Conservation (phyloP, 1,140 invertebrate species). For the Druon quercuslanigerum region DNA sequence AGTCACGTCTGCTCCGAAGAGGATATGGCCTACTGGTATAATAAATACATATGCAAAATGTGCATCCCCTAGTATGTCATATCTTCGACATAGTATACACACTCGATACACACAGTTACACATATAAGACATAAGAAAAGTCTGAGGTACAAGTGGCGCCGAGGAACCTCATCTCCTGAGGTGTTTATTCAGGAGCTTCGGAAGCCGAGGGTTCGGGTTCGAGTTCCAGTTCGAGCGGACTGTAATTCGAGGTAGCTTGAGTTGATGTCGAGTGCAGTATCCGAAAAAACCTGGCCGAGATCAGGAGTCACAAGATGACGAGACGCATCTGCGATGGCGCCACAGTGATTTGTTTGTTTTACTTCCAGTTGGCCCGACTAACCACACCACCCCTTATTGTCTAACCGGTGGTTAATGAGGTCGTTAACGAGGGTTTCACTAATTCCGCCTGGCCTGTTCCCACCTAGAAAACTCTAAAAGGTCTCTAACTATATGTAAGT, state of each 20-base stretch:
- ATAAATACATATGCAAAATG: slow-evolving; percentile 26
- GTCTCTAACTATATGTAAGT: too few species aligned
- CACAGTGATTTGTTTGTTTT: slow-evolving; percentile 73
- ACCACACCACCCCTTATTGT: slow-evolving; percentile 43
- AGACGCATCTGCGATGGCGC: slow-evolving; percentile 74
- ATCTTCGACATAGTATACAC: slow-evolving; percentile 7
- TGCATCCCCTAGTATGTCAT: not conserved
- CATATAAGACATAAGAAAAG: slow-evolving; percentile 36
- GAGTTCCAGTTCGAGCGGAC: not conserved
- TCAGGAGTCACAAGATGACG: slow-evolving; percentile 59
- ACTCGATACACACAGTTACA: slow-evolving; percentile 17
- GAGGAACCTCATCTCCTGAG: slow-evolving; percentile 47
- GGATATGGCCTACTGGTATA: not conserved
- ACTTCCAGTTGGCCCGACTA: slow-evolving; percentile 54
- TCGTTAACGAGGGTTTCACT: slow-evolving; percentile 63
- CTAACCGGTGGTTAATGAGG: slow-evolving; percentile 66
- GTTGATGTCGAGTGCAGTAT: slow-evolving; percentile 38
- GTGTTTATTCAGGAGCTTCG: slow-evolving; percentile 70
- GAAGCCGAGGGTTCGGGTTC: slow-evolving; percentile 42
- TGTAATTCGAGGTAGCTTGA: slow-evolving; percentile 62
- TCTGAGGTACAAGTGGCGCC: slow-evolving; percentile 60
- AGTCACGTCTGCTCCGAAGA: too few species aligned
- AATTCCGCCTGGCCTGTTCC: slow-evolving; percentile 39
- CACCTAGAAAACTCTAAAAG: too few species aligned
- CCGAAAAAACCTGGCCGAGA: slow-evolving; percentile 45